Base-by-base conservation (phyloP, 1,140 invertebrate species). In the Cydia amplana region DNA sequence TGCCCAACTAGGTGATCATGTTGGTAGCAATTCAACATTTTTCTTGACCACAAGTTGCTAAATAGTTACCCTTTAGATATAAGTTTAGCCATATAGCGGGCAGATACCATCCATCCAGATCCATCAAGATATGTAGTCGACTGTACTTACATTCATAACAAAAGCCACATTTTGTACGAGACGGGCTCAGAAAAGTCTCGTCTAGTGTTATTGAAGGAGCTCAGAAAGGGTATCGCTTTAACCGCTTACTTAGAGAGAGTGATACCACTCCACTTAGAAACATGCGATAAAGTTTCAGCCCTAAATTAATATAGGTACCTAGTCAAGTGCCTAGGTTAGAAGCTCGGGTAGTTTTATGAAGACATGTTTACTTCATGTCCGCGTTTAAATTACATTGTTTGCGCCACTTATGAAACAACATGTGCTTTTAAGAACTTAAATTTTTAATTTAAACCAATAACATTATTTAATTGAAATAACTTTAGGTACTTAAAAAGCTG, bases 141-240 rank as follows among this genome's bases (percentile, higher is more conserved):
- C 75, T 72, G 78, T 67, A 67, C n/a, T n/a, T n/a, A n/a, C 76
- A 72, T 43, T 70, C 76, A 78, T 76, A 81, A 82, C 81, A 82
- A 85, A 81, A 77, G 75, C 70, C 74, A 77, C 78, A 80, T 83
- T 85, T 81, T 75, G 78, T 64, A 76, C 9, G 77, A 79, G 79
- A 80, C 78, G 75, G 79, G 67, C 72, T 72, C 73, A 73, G 64
- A 73, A 76, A 80, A 75, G 75, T 40, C 32, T 14, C 32, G 65
- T 70, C 65, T 18, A 40, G 65, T n/a, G 16, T 40, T 16, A 70
- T 28, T 51, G 23, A n/a, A 70, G 5, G 65, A 70, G 16, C 65
- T 70, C 65, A 36, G 28, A 36, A 70, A 70, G 65, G 65, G 28
- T 70, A 70, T 40, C 65, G n/a, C 65, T 40, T 18, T 20, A 36